Evolutionary conservation across 2,888 invertebrate species (phyloP), one percentile per base, ranked within the genome.

Genomic region (Morinoia aosen): DNA sequence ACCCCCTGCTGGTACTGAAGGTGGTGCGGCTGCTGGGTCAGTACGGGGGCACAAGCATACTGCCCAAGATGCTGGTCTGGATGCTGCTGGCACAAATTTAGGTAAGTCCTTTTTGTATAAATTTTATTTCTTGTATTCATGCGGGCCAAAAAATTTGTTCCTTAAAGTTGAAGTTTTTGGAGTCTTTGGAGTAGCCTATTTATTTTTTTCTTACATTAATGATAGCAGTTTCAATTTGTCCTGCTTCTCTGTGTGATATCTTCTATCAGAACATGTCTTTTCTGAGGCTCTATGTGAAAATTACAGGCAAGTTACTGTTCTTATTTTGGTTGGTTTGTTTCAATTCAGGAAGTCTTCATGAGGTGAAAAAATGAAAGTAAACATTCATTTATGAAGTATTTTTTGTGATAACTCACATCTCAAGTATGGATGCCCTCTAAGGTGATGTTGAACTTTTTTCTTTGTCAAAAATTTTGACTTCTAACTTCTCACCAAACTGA

Each of bases 31-130:
- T 57, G 14, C 57, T 56, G 58, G 48, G 5, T 16, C 56, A 25
- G 93, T 93, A 57, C 56, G 93, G 57, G 93, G 93, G 11, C 93
- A 93, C 93, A 93, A 93, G 58, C 93, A 93, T 19, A 57, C 93
- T 33, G 93, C 93, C 33, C 93, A 93, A 93, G 93, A 93, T 57
- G 93, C 93, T 57, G 93, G 93, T 48, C 57, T 93, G 7, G 93
- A 93, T 93, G 93, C 57, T 90, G 90, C 90, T 57, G 93, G 93
- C 3, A 4, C 93, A 90, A 90, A 14, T 93, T 16, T n/a, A 93
- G 93, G 93, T 93, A 57, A 76, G 76, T 5, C 25, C 25, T 33
- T 76, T 19, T 10, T 76, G 25, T 90, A 10, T 8, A 1, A 40
- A 39, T 16, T 90, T 40, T 12, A 11, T 88, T 19, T 88, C 25